These are phyloP conservation scores for Camponotus fellah DNA, from an alignment of 2,888 invertebrate species.

Conservation along the genomic window DNA sequence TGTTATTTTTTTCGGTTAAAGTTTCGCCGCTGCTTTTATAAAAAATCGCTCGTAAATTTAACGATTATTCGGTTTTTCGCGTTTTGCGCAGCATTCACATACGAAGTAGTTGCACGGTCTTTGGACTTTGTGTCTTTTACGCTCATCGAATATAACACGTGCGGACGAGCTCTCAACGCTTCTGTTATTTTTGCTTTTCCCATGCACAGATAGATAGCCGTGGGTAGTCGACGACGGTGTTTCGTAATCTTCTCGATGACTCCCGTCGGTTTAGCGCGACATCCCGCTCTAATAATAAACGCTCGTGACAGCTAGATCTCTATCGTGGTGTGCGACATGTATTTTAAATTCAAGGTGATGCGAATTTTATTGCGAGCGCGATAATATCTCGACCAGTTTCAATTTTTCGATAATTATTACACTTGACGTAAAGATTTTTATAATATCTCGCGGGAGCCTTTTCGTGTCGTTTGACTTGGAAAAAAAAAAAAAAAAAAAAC, in stretches of 20 bases:
- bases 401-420: not conserved
- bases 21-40: not conserved
- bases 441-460: too few relatives aligned
- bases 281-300: conserved; percentile 36
- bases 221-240: not conserved
- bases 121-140: not conserved
- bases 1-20: not conserved
- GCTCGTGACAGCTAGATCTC: conserved; percentile 8
- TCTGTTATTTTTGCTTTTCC: not conserved
- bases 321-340: conserved; percentile 15
- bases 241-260: conserved; percentile 31
- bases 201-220: not conserved
- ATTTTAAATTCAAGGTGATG: conserved; percentile 49
- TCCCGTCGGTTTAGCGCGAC: conserved; percentile 20
- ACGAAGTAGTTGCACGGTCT: too few relatives aligned
- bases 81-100: too few relatives aligned
- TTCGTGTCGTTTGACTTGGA: not conserved
- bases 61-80: not conserved
- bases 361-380: conserved; percentile 31
- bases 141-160: not conserved
- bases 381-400: not conserved
- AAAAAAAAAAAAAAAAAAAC: not conserved
- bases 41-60: not conserved
- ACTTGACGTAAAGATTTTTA: too few relatives aligned
- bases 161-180: too few relatives aligned